Conservation (phyloP, 2,113 vertebrate species). For the Nibea albiflora region DNA sequence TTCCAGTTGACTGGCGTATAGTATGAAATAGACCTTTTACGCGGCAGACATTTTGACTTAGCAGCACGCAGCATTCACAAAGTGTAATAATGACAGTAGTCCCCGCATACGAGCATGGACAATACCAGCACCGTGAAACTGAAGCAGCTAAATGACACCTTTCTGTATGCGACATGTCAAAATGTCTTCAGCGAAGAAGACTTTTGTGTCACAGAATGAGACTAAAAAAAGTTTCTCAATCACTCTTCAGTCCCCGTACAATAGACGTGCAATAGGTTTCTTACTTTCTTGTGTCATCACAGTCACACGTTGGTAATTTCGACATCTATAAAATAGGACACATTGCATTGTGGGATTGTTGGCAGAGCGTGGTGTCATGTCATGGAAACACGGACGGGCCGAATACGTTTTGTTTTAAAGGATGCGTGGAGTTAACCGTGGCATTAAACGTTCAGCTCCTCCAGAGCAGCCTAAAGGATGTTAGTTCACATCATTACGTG, state of each 20-base stretch:
- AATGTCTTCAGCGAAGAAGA: background rate
- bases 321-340: background rate
- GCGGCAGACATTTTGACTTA: background rate
- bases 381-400: background rate
- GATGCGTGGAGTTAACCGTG: background rate
- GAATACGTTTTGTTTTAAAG: background rate
- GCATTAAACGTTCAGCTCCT: background rate
- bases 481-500: background rate
- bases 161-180: background rate
- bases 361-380: background rate
- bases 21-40: too few relatives aligned
- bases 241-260: background rate
- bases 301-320: background rate
- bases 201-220: background rate
- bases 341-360: background rate
- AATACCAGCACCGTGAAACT: background rate
- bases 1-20: background rate
- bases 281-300: background rate
- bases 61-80: too few relatives aligned
- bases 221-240: background rate
- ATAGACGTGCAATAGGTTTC: background rate
- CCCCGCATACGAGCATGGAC: background rate
- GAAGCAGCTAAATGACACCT: background rate
- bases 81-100: too few relatives aligned
- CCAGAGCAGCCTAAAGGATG: background rate